Percentiles rank a stretch among this genome's conserved stretches.
phyloP scores from a whole-genome alignment of 2,797 vertebrate species.

The Forpus xanthops region DNA sequence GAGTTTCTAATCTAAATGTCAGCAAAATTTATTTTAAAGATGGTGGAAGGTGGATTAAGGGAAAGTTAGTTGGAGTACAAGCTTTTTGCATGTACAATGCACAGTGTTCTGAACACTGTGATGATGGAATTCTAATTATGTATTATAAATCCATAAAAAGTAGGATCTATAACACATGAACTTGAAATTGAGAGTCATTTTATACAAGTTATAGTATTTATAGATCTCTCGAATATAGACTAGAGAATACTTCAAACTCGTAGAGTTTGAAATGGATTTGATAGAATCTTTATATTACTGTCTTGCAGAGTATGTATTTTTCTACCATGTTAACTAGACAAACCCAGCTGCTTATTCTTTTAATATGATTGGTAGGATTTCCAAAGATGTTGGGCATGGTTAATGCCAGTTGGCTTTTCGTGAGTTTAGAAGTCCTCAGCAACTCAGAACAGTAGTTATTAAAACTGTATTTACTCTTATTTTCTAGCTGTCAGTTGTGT shows the following conservation, averaged over 20 bases:
- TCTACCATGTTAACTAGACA: not conserved
- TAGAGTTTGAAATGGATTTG: not conserved
- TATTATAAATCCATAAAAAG: not conserved
- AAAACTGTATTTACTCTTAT: not conserved
- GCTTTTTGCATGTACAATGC: not conserved
- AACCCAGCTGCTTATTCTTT: not conserved
- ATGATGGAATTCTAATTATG: not conserved
- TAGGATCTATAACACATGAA: not conserved
- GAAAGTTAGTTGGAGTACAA: not conserved
- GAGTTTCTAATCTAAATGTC: constrained; percentile 69
- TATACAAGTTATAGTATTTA: not conserved
- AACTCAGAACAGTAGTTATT: not conserved
- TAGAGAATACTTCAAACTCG: not conserved
- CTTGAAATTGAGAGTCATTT: not conserved
- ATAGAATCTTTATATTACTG: not conserved
- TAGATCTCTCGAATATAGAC: not conserved
- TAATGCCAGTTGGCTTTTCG: not conserved
- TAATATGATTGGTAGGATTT: not conserved
- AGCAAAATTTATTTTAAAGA: constrained; percentile 58
- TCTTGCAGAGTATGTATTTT: not conserved
- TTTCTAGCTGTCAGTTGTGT: not conserved
- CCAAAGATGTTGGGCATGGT: not conserved
- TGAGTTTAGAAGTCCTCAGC: not conserved
- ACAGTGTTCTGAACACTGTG: not conserved
- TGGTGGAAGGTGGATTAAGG: constrained; percentile 34